Conservation (phyloP, 2,797 vertebrate species). For the Antennarius maculatus region DNA sequence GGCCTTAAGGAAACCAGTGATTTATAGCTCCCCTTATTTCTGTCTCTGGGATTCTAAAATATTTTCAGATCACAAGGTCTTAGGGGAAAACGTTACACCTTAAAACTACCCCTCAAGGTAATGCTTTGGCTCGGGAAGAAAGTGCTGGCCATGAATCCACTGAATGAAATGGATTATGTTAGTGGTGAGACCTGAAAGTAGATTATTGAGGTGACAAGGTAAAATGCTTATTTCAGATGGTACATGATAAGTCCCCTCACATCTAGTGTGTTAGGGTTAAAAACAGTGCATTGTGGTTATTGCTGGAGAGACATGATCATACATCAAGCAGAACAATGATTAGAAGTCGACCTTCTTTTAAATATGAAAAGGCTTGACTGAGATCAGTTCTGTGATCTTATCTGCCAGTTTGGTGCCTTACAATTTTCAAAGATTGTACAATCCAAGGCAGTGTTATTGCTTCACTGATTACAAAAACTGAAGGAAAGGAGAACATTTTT, state of each 20-base stretch:
- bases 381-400: slow-evolving; percentile 5
- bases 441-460: not conserved
- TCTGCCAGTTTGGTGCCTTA: not conserved
- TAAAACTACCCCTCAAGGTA: slow-evolving; percentile 15
- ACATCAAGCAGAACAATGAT: slow-evolving; percentile 1
- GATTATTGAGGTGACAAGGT: slow-evolving; percentile 5
- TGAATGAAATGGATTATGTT: slow-evolving; percentile 26
- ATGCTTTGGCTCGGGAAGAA: slow-evolving; percentile 1
- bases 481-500: not conserved
- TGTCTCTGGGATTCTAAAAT: slow-evolving; percentile 14
- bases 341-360: slow-evolving; percentile 6
- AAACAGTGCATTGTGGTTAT: slow-evolving; percentile 2
- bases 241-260: not conserved
- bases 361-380: slow-evolving; percentile 18
- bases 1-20: slow-evolving; percentile 18
- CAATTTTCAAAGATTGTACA: slow-evolving; percentile 10
- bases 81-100: not conserved
- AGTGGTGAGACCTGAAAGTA: slow-evolving; percentile 21
- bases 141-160: slow-evolving; percentile 34
- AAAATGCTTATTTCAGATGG: slow-evolving; percentile 5
- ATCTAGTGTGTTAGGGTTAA: not conserved
- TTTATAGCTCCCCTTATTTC: slow-evolving; percentile 13
- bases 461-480: not conserved
- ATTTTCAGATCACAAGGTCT: slow-evolving; percentile 8
- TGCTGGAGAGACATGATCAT: slow-evolving; percentile 5